Conservation (phyloP, 2,888 invertebrate genomes). For the Digitonthophagus gazella region DNA sequence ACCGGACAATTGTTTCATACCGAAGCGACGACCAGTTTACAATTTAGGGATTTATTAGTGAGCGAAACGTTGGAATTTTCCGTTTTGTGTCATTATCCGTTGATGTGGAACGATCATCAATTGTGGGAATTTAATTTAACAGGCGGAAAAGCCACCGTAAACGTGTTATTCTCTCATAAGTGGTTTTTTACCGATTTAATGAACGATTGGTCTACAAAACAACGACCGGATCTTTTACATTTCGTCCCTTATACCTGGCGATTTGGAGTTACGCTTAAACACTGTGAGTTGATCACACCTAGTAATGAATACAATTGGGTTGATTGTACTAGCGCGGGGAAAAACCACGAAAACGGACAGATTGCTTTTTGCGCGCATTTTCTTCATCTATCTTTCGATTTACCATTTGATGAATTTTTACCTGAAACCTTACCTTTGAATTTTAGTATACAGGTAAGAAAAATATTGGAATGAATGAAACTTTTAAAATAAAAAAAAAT, state of each 20-base stretch:
- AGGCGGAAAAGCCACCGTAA: constrained; percentile 91
- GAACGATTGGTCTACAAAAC: constrained; percentile 95
- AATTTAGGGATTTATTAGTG: constrained; percentile 86
- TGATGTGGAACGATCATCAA: constrained; percentile 95
- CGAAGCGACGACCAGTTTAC: constrained; percentile 93
- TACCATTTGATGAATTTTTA: constrained; percentile 93
- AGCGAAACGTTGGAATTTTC: constrained; percentile 94
- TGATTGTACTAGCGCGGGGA: constrained; percentile 93
- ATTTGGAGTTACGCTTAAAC: constrained; percentile 85
- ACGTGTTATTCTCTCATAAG: constrained; percentile 92
- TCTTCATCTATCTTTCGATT: constrained; percentile 87
- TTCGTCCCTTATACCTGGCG: constrained; percentile 98
- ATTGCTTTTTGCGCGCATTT: constrained; percentile 92
- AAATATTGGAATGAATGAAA: not conserved
- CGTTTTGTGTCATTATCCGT: constrained; percentile 84
- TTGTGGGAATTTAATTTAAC: constrained; percentile 90
- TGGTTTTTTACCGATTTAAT: constrained; percentile 95
- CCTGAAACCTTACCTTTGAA: constrained; percentile 86
- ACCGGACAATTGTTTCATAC: constrained; percentile 91
- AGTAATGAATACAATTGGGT: constrained; percentile 99
- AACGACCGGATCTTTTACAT: constrained; percentile 86
- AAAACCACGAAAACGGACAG: constrained; percentile 81
- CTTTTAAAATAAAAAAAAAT: constrained; percentile 7
- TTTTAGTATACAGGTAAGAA: constrained; percentile 79
- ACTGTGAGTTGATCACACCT: constrained; percentile 90